Conservation (phyloP, 2,797 vertebrate genomes). For the Argya squamiceps region DNA sequence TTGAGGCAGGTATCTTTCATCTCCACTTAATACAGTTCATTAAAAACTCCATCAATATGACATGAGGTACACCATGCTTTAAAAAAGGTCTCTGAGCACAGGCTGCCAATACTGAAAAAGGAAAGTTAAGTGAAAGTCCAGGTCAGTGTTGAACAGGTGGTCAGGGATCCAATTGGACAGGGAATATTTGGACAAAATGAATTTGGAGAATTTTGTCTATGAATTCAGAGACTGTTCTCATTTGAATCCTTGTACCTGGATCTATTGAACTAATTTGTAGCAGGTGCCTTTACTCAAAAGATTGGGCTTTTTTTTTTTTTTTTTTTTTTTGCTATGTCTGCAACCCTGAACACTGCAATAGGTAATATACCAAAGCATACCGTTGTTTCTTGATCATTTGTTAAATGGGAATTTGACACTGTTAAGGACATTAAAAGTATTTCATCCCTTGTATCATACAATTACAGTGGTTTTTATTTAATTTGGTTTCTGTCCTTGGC, state of each 20-base stretch:
- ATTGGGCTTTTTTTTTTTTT: not conserved
- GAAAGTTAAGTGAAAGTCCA: not conserved
- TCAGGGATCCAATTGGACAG: not conserved
- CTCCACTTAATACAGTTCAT: not conserved
- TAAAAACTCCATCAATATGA: not conserved
- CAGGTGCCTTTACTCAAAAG: not conserved
- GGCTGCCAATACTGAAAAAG: not conserved
- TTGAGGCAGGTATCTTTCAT: not conserved
- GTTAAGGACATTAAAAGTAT: not conserved
- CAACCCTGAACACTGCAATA: not conserved
- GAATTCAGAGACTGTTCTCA: not conserved
- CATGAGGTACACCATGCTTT: fast-evolving
- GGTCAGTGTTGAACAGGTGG: not conserved
- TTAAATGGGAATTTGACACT: not conserved
- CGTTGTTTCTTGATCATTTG: not conserved
- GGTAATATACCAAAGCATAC: not conserved
- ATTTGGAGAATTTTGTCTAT: not conserved
- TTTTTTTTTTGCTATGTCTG: not conserved
- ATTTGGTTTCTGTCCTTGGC: not conserved
- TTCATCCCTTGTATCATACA: not conserved
- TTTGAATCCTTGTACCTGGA: not conserved
- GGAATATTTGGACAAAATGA: not conserved
- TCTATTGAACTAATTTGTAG: not conserved
- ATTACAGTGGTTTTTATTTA: not conserved
- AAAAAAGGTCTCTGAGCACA: not conserved